phyloP scores from a whole-genome alignment of 2,113 vertebrate species.

The Neolamprologus sp. region DNA sequence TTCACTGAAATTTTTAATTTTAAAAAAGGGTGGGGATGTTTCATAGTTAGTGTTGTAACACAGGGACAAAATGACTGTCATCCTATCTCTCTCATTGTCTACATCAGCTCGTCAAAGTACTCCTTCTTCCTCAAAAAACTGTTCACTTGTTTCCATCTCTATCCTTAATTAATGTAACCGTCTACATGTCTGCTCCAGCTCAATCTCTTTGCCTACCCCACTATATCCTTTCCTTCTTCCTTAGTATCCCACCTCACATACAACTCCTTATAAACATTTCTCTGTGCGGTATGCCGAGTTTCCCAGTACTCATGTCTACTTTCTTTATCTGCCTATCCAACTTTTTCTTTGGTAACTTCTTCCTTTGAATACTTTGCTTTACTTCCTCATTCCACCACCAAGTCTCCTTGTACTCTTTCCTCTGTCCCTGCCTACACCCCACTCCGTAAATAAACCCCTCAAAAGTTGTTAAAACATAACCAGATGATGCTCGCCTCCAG shows the following conservation, averaged over 20 bases:
- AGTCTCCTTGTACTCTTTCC: neutral
- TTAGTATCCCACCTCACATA: neutral
- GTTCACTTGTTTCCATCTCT: neutral
- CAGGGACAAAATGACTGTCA: neutral
- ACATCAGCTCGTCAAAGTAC: neutral
- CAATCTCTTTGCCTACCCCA: neutral
- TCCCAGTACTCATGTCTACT: neutral
- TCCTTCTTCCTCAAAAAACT: neutral
- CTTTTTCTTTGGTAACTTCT: neutral
- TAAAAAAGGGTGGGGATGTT: neutral
- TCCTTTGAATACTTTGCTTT: neutral
- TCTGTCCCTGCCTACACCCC: neutral
- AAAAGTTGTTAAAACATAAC: neutral
- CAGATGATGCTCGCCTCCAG: neutral
- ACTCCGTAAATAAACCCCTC: neutral
- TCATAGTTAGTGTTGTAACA: neutral
- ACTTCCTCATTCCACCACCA: neutral
- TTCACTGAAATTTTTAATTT: neutral
- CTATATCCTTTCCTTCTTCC: neutral
- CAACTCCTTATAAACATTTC: neutral
- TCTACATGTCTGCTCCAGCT: neutral
- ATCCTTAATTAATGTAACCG: neutral
- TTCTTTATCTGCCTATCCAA: neutral
- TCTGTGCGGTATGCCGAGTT: accelerated
- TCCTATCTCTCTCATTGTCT: neutral